Evolutionary conservation across 2,113 vertebrate species (phyloP).

Genomic region (Centropus unirufus): DNA sequence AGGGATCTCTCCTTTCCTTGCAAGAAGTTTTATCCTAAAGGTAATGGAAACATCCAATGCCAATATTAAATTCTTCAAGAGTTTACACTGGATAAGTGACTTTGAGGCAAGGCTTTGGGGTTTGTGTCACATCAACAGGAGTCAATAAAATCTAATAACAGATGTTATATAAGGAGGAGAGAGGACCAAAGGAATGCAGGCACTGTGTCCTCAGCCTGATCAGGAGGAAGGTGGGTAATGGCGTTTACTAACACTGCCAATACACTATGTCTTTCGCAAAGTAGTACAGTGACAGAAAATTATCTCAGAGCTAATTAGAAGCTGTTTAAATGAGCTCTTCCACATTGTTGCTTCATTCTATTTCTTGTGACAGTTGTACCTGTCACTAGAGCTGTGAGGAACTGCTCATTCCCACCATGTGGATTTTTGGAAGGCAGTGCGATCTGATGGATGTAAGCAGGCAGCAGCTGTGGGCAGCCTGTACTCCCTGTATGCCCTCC

Average conservation of each 20-base stretch:
- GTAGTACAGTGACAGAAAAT: slow-evolving; percentile 64
- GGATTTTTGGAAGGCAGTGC: slow-evolving; percentile 6
- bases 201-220: background rate
- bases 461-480: background rate
- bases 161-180: background rate
- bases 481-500: background rate
- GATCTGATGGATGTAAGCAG: background rate
- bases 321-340: slow-evolving; percentile 62
- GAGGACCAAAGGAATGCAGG: background rate
- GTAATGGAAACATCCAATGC: background rate
- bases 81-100: background rate
- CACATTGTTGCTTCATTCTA: slow-evolving; percentile 11
- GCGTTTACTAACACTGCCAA: slow-evolving; percentile 37
- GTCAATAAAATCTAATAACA: slow-evolving; percentile 2
- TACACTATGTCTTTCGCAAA: slow-evolving; percentile 24
- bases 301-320: slow-evolving; percentile 71
- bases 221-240: background rate
- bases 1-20: background rate
- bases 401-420: slow-evolving; percentile 20
- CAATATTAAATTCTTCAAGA: background rate
- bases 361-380: slow-evolving; percentile 65
- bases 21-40: background rate
- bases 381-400: slow-evolving; percentile 56
- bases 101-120: background rate
- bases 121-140: background rate